These are phyloP conservation scores for Ametastegia equiseti DNA, from an alignment of 2,888 invertebrate genomes.

Conservation along the genomic window DNA sequence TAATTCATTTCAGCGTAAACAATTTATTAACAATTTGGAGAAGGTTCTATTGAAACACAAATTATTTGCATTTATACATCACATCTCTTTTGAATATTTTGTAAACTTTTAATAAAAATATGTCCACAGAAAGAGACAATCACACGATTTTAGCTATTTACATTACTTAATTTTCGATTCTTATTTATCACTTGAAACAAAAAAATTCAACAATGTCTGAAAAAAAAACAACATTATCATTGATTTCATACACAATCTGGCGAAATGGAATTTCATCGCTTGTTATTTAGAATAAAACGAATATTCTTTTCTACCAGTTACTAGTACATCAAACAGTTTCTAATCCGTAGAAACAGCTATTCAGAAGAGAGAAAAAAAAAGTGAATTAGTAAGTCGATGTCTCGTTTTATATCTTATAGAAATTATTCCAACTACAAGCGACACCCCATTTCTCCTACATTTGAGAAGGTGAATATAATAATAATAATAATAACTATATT, in stretches of 20 bases:
- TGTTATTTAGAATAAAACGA: conserved; percentile 25
- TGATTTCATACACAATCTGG: conserved; percentile 63
- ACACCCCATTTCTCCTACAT: conserved; percentile 33
- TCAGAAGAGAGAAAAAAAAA: neutral
- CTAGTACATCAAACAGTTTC: neutral
- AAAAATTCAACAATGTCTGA: conserved; percentile 71
- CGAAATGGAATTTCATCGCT: conserved; percentile 20
- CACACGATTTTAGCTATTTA: conserved; percentile 55
- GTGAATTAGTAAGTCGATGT: neutral
- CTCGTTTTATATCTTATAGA: neutral
- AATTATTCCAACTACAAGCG: conserved; percentile 33
- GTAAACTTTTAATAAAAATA: conserved; percentile 49
- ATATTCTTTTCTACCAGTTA: neutral
- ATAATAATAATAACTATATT: conserved; percentile 10
- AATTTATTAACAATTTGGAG: conserved; percentile 47
- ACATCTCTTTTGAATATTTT: conserved; percentile 49
- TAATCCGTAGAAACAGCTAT: neutral
- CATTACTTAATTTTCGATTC: conserved; percentile 59
- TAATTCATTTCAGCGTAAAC: conserved; percentile 15
- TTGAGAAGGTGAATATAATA: conserved; percentile 14
- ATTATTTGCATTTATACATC: conserved; percentile 47
- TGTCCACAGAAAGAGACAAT: conserved; percentile 47
- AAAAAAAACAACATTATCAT: conserved; percentile 68
- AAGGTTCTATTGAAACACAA: conserved; percentile 46
- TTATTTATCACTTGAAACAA: conserved; percentile 61